These are phyloP conservation scores for Lucifuga dentata DNA, from an alignment of 2,113 vertebrate species.

Conservation along the genomic window DNA sequence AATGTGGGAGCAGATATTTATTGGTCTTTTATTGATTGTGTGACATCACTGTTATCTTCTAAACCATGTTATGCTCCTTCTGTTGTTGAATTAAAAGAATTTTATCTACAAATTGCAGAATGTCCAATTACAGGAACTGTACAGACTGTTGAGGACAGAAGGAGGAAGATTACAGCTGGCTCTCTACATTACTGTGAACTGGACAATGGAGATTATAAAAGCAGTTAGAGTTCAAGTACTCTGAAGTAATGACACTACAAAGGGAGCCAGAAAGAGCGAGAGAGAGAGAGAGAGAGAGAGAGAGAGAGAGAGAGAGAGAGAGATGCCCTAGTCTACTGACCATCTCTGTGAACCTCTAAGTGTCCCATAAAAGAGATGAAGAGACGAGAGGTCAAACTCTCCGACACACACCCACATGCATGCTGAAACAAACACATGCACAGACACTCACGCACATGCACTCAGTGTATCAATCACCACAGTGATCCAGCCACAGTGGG, in stretches of 20 bases:
- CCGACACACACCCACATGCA: neutral
- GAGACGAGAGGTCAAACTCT: conserved; percentile 55
- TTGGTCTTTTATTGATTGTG: too few relatives aligned
- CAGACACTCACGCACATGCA: conserved; percentile 1
- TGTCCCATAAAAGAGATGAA: conserved; percentile 56
- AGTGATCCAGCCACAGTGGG: conserved; percentile 34
- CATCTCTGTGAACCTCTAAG: conserved; percentile 26
- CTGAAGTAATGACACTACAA: conserved; percentile 35
- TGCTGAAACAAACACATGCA: neutral
- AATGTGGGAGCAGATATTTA: neutral
- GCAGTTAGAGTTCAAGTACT: conserved; percentile 48
- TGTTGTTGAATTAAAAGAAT: neutral
- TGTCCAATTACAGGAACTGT: neutral
- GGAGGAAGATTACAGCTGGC: conserved; percentile 26
- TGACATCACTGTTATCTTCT: too few relatives aligned
- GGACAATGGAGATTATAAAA: conserved; percentile 40
- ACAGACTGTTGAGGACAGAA: conserved; percentile 4
- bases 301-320: conserved; percentile 22
- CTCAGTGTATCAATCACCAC: conserved; percentile 47
- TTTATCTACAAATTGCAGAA: too few relatives aligned
- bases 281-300: conserved; percentile 12
- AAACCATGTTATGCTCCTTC: neutral
- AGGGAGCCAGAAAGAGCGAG: too few relatives aligned
- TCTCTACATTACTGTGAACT: conserved; percentile 23
- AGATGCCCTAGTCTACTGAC: conserved; percentile 3